Evolutionary conservation across 2,797 vertebrate genomes (phyloP).

Genomic region (Megalops cyprinoides): DNA sequence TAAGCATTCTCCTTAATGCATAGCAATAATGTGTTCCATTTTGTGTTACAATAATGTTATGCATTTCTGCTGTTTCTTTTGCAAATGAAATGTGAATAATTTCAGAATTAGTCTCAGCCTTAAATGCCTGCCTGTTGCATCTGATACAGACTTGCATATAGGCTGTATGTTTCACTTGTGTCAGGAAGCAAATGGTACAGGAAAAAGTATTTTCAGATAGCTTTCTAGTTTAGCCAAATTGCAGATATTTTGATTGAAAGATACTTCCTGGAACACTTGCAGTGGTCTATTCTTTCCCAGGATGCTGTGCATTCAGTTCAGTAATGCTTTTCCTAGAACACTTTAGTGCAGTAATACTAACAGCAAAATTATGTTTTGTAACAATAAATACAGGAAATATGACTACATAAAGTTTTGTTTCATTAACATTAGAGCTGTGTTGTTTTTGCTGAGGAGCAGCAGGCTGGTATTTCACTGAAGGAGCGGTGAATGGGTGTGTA

Average conservation of each 20-base stretch:
- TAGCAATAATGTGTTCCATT: no score
- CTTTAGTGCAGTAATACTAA: neutral
- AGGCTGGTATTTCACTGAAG: constrained; percentile 8
- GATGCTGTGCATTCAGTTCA: neutral
- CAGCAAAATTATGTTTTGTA: constrained; percentile 1
- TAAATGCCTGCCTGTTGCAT: no score
- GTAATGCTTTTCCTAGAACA: neutral
- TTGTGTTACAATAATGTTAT: no score
- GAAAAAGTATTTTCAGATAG: neutral
- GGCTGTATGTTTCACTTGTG: no score
- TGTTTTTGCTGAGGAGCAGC: constrained; percentile 6
- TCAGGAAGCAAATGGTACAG: neutral
- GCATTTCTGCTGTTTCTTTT: no score
- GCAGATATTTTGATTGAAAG: no score
- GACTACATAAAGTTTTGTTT: constrained; percentile 20
- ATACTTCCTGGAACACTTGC: neutral
- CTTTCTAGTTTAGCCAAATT: neutral
- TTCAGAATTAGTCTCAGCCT: no score
- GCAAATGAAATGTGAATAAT: no score
- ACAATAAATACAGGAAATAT: neutral
- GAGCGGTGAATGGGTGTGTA: neutral
- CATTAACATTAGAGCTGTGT: neutral
- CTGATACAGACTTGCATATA: no score
- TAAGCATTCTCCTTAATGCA: no score
- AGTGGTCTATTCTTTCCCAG: no score